Evolutionary conservation across 2,113 vertebrate species (phyloP), one percentile per base, ranked within the genome.

Genomic region (Noctilio leporinus): DNA sequence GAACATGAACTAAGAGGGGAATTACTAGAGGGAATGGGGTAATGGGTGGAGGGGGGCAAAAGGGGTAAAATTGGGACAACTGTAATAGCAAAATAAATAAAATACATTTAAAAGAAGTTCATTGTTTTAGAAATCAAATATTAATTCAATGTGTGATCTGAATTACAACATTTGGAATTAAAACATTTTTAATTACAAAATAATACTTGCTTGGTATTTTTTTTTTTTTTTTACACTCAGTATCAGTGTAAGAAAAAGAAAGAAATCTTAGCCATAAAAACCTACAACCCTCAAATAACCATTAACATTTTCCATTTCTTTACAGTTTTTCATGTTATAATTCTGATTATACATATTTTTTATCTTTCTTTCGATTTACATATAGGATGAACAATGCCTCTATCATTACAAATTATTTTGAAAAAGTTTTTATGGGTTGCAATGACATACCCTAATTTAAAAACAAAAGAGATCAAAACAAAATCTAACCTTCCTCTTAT

Each of bases 391-490:
- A 4, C 24, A 85, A 78, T 93, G 33, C 22, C 33, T 19, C 22
- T 75, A 16, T 10, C 51, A 90, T 87, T 87, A 93, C 93, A 95
- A 92, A 90, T 80, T 65, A 73, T 82, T 96, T 89, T 94, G 35
- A 77, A 96, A 73, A 59, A 33, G 33, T 69, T 72, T 72, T 64
- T 83, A 87, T 28, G 38, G 62, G 80, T 38, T 65, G 11, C 6
- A 38, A 20, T 30, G 22, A 40, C 20, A 38, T 45, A 62, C 5
- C 5, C 19, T 51, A 89, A 94, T 76, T 83, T 77, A 67, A 91
- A 86, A 95, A 92, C 10, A 89, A 89, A 92, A 57, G 69, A 90
- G 4, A 92, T 72, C 40, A 89, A 33, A 94, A 94, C 12, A 85
- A 70, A 83, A 78, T 2, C 76, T 69, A 89, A 35, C 20, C 16